These are phyloP conservation scores for Brenthis hecate DNA, from an alignment of 2,888 invertebrate genomes.

Conservation along the genomic window DNA sequence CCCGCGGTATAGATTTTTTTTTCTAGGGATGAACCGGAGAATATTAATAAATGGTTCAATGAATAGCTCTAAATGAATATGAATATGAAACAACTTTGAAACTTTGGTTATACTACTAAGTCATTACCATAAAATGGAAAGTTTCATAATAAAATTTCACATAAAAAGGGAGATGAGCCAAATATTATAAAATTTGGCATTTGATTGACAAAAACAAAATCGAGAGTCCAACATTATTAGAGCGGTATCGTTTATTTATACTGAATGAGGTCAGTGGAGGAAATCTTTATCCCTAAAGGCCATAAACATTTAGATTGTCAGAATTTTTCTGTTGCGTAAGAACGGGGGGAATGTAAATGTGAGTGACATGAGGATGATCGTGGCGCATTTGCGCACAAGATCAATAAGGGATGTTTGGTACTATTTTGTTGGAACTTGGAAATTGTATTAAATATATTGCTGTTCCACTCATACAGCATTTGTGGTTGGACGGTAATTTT, in stretches of 20 bases:
- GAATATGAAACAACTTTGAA: too few relatives aligned
- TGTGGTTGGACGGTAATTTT: neutral
- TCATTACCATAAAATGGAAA: too few relatives aligned
- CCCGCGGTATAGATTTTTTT: too few relatives aligned
- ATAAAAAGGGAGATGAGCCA: too few relatives aligned
- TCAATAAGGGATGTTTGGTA: conserved; percentile 18
- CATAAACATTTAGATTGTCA: conserved; percentile 33
- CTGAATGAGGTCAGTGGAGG: conserved; percentile 29
- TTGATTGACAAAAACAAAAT: conserved; percentile 10
- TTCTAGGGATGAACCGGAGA: too few relatives aligned
- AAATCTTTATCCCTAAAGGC: conserved; percentile 27
- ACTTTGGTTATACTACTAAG: too few relatives aligned
- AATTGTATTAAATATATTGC: conserved; percentile 19
- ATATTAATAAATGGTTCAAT: too few relatives aligned
- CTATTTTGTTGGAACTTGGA: conserved; percentile 1
- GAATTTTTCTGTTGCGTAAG: conserved; percentile 28
- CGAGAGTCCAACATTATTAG: conserved; percentile 46
- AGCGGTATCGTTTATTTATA: conserved; percentile 45
- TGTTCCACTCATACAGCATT: neutral
- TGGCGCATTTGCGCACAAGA: conserved; percentile 23
- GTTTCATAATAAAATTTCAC: too few relatives aligned
- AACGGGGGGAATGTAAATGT: conserved; percentile 28
- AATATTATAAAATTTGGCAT: too few relatives aligned
- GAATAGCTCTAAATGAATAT: too few relatives aligned
- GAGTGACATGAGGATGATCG: conserved; percentile 19